A percentile compares a stretch with the other conserved stretches of the same genome.
These are phyloP conservation scores for Leucoraja erinaceus DNA, from an alignment of 2,113 vertebrate species.

Conservation along the genomic window DNA sequence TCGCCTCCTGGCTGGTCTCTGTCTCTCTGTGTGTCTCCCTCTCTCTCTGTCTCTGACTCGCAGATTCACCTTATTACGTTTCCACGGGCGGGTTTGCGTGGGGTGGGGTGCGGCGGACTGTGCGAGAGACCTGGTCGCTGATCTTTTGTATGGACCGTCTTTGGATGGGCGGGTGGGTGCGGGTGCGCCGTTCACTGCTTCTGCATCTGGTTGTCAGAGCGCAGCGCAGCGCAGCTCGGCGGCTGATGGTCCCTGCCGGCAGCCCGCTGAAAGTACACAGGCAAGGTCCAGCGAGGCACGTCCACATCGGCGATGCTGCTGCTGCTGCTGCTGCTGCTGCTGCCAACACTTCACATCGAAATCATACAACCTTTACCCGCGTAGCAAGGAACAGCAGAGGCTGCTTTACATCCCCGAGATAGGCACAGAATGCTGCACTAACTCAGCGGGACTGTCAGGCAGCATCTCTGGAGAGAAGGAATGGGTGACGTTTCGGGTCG, in stretches of 20 bases:
- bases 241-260: conserved; percentile 14
- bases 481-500: no score
- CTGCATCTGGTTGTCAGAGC: not conserved
- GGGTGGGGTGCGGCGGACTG: not conserved
- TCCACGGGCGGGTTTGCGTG: not conserved
- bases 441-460: no score
- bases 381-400: no score
- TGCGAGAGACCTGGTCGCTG: not conserved
- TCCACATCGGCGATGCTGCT: not conserved
- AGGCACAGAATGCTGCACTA: no score
- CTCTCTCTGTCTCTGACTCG: not conserved
- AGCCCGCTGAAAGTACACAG: not conserved
- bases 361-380: not conserved
- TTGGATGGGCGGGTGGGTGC: not conserved
- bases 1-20: not conserved
- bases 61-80: not conserved
- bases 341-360: not conserved
- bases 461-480: no score
- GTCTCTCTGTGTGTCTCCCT: no score
- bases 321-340: not conserved
- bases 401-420: no score
- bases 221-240: not conserved
- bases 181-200: not conserved
- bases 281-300: not conserved
- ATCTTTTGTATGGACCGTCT: not conserved